A percentile compares a stretch with the other conserved stretches of the same genome.
phyloP scores from a whole-genome alignment of 2,888 invertebrate genomes.

The Podotricha telesiphe region DNA sequence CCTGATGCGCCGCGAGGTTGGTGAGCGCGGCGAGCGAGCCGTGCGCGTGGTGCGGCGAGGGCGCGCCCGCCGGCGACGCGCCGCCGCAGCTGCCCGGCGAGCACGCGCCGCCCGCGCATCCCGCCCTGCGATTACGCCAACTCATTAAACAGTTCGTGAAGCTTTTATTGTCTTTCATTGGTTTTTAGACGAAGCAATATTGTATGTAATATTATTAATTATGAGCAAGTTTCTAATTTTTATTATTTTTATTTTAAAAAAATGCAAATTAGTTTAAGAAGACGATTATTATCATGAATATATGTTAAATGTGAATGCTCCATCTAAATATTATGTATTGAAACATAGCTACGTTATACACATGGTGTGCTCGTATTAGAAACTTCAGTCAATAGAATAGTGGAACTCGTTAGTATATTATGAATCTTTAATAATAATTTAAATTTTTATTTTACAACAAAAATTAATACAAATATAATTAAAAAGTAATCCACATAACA shows the following conservation, averaged over 20 bases:
- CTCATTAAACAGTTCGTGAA: too few species aligned
- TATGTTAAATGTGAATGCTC: not conserved
- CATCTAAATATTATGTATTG: not conserved
- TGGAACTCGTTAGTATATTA: not conserved
- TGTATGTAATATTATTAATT: too few species aligned
- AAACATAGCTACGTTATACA: too few species aligned
- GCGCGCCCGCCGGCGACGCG: constrained; percentile 74
- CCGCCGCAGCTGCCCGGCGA: constrained; percentile 79
- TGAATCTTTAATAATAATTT: too few species aligned
- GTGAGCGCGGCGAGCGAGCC: constrained; percentile 49
- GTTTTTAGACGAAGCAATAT: too few species aligned
- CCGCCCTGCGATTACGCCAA: constrained; percentile 53
- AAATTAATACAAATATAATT: too few species aligned
- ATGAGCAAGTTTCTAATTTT: too few species aligned
- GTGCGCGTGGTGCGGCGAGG: constrained; percentile 63
- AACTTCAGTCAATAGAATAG: not conserved
- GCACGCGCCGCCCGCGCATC: constrained; percentile 55
- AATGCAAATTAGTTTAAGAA: too few species aligned
- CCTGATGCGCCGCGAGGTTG: constrained; percentile 58
- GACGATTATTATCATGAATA: too few species aligned
- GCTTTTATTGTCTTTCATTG: too few species aligned
- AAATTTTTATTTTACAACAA: too few species aligned
- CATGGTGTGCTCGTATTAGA: not conserved
- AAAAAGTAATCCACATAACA: not conserved
- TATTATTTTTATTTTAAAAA: too few species aligned